phyloP scores from a whole-genome alignment of 2,888 invertebrate genomes.

The Ornithoptera priamus region DNA sequence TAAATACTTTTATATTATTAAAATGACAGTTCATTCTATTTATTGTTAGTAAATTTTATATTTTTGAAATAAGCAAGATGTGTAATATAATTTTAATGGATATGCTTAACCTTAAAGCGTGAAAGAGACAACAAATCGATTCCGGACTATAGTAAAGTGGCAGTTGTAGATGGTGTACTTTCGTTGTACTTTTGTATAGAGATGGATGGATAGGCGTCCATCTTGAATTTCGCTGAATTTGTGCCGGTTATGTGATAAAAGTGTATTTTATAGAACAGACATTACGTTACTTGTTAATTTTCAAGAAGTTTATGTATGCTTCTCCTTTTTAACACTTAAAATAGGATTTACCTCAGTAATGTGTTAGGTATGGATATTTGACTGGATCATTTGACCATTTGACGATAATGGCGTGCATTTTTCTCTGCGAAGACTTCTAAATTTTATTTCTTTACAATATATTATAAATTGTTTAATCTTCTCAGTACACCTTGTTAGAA shows the following conservation, averaged over 20 bases:
- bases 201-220: conserved; percentile 86
- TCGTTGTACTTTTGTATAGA: conserved; percentile 36
- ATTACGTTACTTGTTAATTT: conserved; percentile 70
- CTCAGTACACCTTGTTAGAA: conserved; percentile 42
- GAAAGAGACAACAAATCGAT: conserved; percentile 33
- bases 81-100: not conserved
- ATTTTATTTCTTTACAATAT: conserved; percentile 66
- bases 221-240: conserved; percentile 88
- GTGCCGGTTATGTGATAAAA: conserved; percentile 85
- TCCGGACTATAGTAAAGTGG: conserved; percentile 31
- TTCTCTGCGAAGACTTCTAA: conserved; percentile 81
- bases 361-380: conserved; percentile 84
- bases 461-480: conserved; percentile 49
- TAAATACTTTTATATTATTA: no score
- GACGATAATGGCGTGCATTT: conserved; percentile 84
- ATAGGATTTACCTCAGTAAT: conserved; percentile 84
- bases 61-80: not conserved
- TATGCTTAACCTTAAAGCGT: conserved; percentile 11
- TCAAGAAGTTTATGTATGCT: conserved; percentile 73
- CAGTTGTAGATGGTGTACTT: conserved; percentile 28
- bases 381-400: conserved; percentile 74
- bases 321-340: conserved; percentile 70
- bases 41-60: no score
- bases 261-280: conserved; percentile 74
- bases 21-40: no score